A percentile compares a stretch with the other conserved stretches of the same genome.
phyloP scores from a whole-genome alignment of 2,888 invertebrate species.

The Chymomyza fuscimana region DNA sequence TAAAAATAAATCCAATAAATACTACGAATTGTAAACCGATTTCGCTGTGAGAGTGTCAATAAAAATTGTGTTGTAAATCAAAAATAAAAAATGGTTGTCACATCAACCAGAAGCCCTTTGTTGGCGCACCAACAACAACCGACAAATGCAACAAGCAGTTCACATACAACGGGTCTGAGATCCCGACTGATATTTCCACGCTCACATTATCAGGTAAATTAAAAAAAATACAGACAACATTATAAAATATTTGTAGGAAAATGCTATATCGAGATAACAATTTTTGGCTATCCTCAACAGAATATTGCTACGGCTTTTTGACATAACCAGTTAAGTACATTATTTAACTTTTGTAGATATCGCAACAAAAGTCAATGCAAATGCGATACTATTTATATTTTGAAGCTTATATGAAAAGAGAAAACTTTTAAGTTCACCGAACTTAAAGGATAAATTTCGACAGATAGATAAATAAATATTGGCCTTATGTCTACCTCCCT shows the following conservation, averaged over 20 bases:
- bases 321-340: neutral
- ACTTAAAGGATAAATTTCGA: no score
- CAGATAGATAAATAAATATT: no score
- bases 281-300: neutral
- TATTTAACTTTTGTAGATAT: neutral
- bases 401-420: no score
- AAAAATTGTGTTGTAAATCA: constrained; percentile 15
- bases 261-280: neutral
- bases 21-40: neutral
- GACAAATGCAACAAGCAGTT: constrained; percentile 56
- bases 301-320: neutral
- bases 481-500: no score
- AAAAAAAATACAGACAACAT: neutral
- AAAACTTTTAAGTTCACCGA: no score
- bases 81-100: constrained; percentile 72
- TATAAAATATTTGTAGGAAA: neutral
- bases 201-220: constrained; percentile 73
- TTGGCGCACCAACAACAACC: constrained; percentile 61
- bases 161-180: constrained; percentile 61
- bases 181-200: constrained; percentile 77
- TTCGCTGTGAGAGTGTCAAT: neutral
- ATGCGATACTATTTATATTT: no score
- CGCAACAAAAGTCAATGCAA: no score
- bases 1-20: constrained; percentile 8
- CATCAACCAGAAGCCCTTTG: constrained; percentile 76